phyloP scores from a whole-genome alignment of 2,888 invertebrate species.

The Polia nebulosa region DNA sequence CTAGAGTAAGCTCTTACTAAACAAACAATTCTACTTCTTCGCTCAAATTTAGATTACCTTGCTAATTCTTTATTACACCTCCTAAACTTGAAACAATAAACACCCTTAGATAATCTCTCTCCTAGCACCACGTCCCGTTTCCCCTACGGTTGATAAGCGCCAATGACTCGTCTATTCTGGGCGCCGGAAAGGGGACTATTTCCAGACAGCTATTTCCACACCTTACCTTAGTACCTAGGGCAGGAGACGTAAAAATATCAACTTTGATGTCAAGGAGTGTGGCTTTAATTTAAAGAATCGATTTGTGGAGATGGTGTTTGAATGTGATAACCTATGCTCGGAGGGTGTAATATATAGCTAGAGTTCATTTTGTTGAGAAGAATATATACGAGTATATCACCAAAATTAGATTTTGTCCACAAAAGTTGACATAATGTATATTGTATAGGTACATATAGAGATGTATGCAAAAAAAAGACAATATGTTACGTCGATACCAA shows the following conservation, averaged over 20 bases:
- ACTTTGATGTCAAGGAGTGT: conserved; percentile 38
- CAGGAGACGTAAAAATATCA: conserved; percentile 54
- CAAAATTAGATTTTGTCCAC: no score
- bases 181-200: conserved; percentile 77
- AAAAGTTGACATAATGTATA: no score
- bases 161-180: conserved; percentile 67
- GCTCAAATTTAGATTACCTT: conserved; percentile 1
- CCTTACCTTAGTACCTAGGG: conserved; percentile 62
- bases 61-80: conserved; percentile 2
- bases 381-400: no score
- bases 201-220: conserved; percentile 69
- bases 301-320: conserved; percentile 21
- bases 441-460: no score
- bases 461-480: background rate
- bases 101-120: conserved; percentile 13
- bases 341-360: background rate
- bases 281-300: conserved; percentile 19
- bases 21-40: background rate
- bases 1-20: no score
- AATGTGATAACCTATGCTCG: background rate
- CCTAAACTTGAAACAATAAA: conserved; percentile 4
- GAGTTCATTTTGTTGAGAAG: no score
- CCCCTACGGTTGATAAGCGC: conserved; percentile 44
- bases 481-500: background rate
- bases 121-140: background rate